Evolutionary conservation across 2,888 invertebrate species (phyloP).

Genomic region (Drosophila leonis): DNA sequence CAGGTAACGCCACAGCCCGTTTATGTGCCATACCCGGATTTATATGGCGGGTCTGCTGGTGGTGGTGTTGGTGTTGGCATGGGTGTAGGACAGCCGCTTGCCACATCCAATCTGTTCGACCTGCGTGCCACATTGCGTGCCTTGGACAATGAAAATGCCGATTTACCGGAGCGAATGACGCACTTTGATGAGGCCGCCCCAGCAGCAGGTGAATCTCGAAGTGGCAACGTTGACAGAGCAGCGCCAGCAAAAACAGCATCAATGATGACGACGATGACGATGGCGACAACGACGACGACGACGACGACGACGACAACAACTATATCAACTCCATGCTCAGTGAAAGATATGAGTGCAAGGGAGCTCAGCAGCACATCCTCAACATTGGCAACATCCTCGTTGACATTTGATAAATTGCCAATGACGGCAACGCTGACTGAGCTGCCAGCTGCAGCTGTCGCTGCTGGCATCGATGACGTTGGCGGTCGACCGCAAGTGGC

Average conservation of each 20-base stretch:
- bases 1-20: slow-evolving; percentile 64
- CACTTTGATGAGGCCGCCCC: slow-evolving; percentile 45
- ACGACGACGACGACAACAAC: slow-evolving; percentile 10
- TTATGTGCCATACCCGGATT: slow-evolving; percentile 54
- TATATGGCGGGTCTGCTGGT: slow-evolving; percentile 46
- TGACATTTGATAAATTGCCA: slow-evolving; percentile 79
- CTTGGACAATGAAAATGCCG: slow-evolving; percentile 76
- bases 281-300: background rate
- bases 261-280: slow-evolving; percentile 1
- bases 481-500: slow-evolving; percentile 64
- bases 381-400: slow-evolving; percentile 73
- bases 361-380: slow-evolving; percentile 71
- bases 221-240: slow-evolving; percentile 16
- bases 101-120: slow-evolving; percentile 71
- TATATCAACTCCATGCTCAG: slow-evolving; percentile 22
- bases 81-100: slow-evolving; percentile 33
- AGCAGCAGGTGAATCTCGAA: slow-evolving; percentile 27
- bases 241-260: slow-evolving; percentile 23
- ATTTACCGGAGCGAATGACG: slow-evolving; percentile 72
- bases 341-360: slow-evolving; percentile 49
- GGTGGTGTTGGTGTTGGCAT: background rate
- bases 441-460: slow-evolving; percentile 59
- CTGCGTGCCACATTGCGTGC: slow-evolving; percentile 75
- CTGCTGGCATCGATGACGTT: slow-evolving; percentile 39
- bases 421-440: slow-evolving; percentile 61